Base-by-base conservation (phyloP, 2,888 invertebrate genomes). In the Sussaba pulchella region DNA sequence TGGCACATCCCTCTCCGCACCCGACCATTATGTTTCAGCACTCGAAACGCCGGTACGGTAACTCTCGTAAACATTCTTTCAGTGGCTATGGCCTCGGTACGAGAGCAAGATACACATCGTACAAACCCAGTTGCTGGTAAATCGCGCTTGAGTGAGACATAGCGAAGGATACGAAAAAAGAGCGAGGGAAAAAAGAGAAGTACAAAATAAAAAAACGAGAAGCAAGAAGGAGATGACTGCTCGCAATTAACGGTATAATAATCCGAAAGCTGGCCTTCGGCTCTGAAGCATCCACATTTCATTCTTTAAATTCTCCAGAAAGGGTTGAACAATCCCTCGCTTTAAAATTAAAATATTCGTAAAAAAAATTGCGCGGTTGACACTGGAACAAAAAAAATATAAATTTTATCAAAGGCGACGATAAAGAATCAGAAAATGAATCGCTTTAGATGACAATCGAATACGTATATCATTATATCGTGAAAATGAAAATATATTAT, bases 171-270 rank as follows among this genome's bases (percentile, higher is more conserved):
- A 43, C 6, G 43, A 14, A 52, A 41, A 54, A 6, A 31, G 31
- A 57, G 26, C 26, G 31, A 47, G 24, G 69, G 64, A 64, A 21
- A 72, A 43, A n/a, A 21, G 12, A 81, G 9, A 24, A 17, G 24
- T 75, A 81, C 72, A 73, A 69, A 47, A 24, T n/a, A 17, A 57
- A 17, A 57, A 31, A 26, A 31, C 26, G 57, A 17, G 59, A 41
- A 12, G 57, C 2, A 64, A 72, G 81, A 71, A 61, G 61, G 59
- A 71, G 79, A 75, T 72, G 67, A 45, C 67, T 78, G 78, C 50
- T 81, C 39, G 86, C 89, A 90, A 90, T 90, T 90, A 90, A 88
- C 87, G 67, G 81, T 85, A 87, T 86, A 90, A 90, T 90, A 90
- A 89, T 85, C 83, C 74, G 78, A 82, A 85, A 88, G 85, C 82